Evolutionary conservation across 2,797 vertebrate species (phyloP).

Genomic region (Mus minutoides): DNA sequence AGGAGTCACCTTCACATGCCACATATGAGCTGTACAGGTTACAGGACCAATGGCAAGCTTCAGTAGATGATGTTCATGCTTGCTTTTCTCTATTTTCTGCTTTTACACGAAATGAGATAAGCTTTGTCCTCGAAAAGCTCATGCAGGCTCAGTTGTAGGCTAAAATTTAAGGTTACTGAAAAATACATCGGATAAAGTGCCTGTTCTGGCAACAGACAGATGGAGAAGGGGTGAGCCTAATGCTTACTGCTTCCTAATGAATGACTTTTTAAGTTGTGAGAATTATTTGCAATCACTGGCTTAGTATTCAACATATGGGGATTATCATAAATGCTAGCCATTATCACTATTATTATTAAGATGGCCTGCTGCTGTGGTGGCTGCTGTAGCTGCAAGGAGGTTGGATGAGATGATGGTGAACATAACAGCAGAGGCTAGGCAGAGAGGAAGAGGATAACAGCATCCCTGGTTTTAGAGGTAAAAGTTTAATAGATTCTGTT

Average conservation of each 20-base stretch:
- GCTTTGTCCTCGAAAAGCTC: background rate
- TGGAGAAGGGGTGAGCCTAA: background rate
- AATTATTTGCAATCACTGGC: background rate
- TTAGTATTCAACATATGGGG: background rate
- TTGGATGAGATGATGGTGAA: background rate
- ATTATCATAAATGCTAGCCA: background rate
- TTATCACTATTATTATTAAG: background rate
- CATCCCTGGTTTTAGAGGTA: background rate
- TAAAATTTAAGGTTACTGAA: constrained; percentile 16
- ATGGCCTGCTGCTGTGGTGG: background rate
- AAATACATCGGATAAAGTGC: background rate
- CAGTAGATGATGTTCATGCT: background rate
- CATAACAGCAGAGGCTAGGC: background rate
- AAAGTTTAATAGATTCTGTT: constrained; percentile 32
- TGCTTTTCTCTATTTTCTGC: constrained; percentile 38
- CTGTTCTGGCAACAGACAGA: background rate
- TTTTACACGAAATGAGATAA: background rate
- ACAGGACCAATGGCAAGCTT: background rate
- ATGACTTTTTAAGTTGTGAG: constrained; percentile 26
- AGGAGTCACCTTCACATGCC: background rate
- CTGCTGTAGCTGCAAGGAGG: background rate
- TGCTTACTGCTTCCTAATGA: background rate
- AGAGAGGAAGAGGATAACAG: background rate
- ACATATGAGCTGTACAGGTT: background rate
- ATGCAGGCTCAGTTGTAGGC: background rate